Base-by-base conservation (phyloP, 2,113 vertebrate species). In the Orcinus orca region DNA sequence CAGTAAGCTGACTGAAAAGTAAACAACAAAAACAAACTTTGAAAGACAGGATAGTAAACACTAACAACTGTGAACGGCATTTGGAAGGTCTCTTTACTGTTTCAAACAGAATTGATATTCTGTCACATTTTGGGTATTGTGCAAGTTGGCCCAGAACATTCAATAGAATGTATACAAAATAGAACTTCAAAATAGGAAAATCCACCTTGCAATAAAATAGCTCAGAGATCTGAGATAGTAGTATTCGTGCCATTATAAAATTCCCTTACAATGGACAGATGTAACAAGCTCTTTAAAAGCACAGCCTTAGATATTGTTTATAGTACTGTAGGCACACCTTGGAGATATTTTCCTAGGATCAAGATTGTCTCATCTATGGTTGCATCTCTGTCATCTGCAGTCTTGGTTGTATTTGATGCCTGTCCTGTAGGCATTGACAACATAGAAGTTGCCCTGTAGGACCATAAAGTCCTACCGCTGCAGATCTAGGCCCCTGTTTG, bases 1-100 rank as follows among this genome's bases (percentile, higher is more conserved):
- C 77, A 58, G 53, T 80, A 73, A 93, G 33, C 68, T 86, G 71
- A 83, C 41, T 68, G 67, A 89, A 96, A 81, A 80, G 60, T 88
- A 91, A 85, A 92, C 10, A 79, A 81, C 23, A 86, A 90, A 68
- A 81, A 31, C 11, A 41, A 41, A 68, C 73, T 94, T 88, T 70
- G 50, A 71, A 77, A 93, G 38, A 68, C 36, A 87, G 62, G 86
- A 44, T 8, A 38, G 67, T 90, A 97, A 90, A 68, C 73, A 84
- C 41, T 81, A 96, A 58, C 26, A 73, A 33, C 36, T 77, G 13
- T 93, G 89, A 77, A 53, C 83, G 47, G 31, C 36, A 76, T 95
- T 67, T 94, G 55, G 38, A 77, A 91, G 38, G 0, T 80, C 10
- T 97, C 53, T 96, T 88, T 96, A 62, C 91, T 96, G 17, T 96